These are phyloP conservation scores for Mythimna ferrago DNA, from an alignment of 2,888 invertebrate genomes.

Conservation along the genomic window DNA sequence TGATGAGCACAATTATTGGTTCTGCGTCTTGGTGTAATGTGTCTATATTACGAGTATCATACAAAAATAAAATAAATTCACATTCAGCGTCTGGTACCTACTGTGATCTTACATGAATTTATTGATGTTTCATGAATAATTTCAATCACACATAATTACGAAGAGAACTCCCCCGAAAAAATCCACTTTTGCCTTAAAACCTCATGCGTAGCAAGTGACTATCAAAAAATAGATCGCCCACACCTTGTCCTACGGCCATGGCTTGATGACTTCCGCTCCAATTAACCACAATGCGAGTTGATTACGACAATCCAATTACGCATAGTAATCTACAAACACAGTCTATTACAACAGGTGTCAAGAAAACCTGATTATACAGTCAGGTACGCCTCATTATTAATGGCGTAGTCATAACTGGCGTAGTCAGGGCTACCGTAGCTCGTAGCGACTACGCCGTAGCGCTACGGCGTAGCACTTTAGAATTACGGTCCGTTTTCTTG, in stretches of 20 bases:
- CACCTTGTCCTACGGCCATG: background rate
- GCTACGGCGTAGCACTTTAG: slow-evolving; percentile 35
- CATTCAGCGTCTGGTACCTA: no score
- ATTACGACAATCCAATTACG: slow-evolving; percentile 29
- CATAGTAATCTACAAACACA: slow-evolving; percentile 18
- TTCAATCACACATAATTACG: no score
- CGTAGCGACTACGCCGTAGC: slow-evolving; percentile 25
- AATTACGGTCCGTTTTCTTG: background rate
- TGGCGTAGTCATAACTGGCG: slow-evolving; percentile 10
- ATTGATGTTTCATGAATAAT: no score
- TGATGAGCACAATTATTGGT: no score
- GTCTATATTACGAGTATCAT: no score
- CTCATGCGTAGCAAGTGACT: no score
- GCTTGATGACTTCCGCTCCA: slow-evolving; percentile 44
- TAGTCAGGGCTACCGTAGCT: slow-evolving; percentile 29
- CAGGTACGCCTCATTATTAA: slow-evolving; percentile 4
- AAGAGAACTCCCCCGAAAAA: no score
- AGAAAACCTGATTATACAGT: slow-evolving; percentile 29
- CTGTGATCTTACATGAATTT: no score
- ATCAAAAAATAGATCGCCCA: background rate
- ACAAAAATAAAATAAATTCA: no score
- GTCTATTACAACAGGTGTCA: slow-evolving; percentile 18
- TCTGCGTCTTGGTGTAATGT: no score
- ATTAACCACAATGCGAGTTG: slow-evolving; percentile 17
- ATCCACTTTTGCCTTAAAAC: no score